Conservation (phyloP, 2,113 vertebrate genomes). For the Naja naja region DNA sequence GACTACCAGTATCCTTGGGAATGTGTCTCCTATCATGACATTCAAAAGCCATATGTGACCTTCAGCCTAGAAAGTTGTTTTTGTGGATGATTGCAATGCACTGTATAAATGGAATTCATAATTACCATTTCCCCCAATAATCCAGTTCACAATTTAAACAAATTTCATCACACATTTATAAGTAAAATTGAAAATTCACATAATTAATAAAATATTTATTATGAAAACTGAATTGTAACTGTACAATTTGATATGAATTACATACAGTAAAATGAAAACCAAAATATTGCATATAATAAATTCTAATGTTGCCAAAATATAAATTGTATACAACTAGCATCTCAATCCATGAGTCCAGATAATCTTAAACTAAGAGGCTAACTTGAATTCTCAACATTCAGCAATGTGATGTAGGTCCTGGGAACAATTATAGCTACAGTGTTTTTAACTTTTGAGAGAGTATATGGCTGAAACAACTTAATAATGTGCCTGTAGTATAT, state of each 20-base stretch:
- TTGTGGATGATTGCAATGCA: neutral
- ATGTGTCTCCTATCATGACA: neutral
- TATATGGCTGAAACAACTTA: neutral
- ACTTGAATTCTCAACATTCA: constrained; percentile 15
- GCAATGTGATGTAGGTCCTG: neutral
- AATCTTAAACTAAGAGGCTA: neutral
- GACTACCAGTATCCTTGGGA: neutral
- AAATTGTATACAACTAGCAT: neutral
- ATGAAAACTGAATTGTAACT: neutral
- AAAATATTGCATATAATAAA: neutral
- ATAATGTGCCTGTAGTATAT: neutral
- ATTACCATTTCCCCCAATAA: neutral
- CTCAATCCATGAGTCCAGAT: neutral
- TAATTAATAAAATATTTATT: constrained; percentile 8
- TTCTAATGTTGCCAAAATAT: neutral
- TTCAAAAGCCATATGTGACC: neutral
- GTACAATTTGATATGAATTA: constrained; percentile 5
- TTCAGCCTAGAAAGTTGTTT: neutral
- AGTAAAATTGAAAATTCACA: neutral
- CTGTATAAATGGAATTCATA: neutral
- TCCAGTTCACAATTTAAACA: neutral
- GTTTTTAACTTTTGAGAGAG: neutral
- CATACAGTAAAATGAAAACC: neutral
- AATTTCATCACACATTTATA: neutral
- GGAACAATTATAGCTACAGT: neutral